Base-by-base conservation (phyloP, 2,888 invertebrate species). In the Phania funesta region DNA sequence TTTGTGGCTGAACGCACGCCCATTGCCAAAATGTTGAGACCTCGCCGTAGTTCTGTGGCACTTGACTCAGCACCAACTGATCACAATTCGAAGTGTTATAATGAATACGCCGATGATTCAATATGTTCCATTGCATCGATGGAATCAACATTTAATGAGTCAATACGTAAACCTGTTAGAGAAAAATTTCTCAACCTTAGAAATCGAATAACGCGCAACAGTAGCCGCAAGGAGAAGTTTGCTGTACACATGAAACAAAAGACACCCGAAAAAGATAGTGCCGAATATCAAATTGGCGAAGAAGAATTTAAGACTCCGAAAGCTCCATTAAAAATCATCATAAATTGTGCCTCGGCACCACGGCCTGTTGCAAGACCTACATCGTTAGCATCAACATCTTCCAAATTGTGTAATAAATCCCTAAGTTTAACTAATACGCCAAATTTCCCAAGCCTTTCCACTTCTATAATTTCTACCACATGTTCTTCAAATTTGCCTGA, bases 261-360 rank as follows among this genome's bases (percentile, higher is more conserved):
- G 3, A 44, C 73, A 5, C 71, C 73, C 7, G 83, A 84, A 32
- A 82, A 84, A 46, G 84, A 81, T 38, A 54, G 24, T 41, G 16
- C 65, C 16, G 70, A 80, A 46, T 26, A 81, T 65, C 84, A 80
- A 6, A 83, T 80, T 52, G 83, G 83, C 20, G 64, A 62, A 60
- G 84, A 77, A 62, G 90, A 87, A 8, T 91, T 91, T 67, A 91
- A 91, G 85, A 91, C 91, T 2, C 91, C 91, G 1, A 88, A 89
- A 84, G 88, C 89, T 9, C 90, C 91, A 8, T 18, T 76, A 76
- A 87, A 86, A 81, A 85, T 52, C 68, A 74, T 78, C 38, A 41
- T 64, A n/a, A 75, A 75, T 70, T 84, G 85, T 41, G 60, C 64
- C 0, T 83, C 84, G 13, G 83, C 84, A 29, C 71, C 82, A 9